A percentile compares a stretch with the other conserved stretches of the same genome.
Evolutionary conservation across 2,113 vertebrate species (phyloP).

Genomic region (Lepisosteus oculatus): DNA sequence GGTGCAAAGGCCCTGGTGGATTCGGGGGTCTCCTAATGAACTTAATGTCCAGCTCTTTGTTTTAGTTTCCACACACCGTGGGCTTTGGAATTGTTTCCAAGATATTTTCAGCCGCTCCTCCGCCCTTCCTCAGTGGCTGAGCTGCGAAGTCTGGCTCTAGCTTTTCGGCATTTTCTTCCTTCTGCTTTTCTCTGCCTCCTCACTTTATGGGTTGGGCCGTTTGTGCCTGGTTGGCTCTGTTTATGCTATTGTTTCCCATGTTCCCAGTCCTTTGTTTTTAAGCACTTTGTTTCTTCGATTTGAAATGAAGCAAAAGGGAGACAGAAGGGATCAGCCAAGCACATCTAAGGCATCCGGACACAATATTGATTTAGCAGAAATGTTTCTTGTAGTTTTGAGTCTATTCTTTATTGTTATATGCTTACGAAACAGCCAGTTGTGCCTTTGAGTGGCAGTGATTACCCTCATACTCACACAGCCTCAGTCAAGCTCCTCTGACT

Average conservation of each 20-base stretch:
- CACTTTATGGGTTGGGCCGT: too few relatives aligned
- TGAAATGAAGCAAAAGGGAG: background rate
- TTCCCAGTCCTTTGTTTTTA: constrained; percentile 8
- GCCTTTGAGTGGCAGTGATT: too few relatives aligned
- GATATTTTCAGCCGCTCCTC: constrained; percentile 14
- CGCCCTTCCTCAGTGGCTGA: constrained; percentile 12
- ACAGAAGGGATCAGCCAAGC: too few relatives aligned
- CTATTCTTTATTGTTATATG: too few relatives aligned
- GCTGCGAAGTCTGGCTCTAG: background rate
- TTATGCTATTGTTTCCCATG: constrained; percentile 1
- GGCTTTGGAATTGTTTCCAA: constrained; percentile 21
- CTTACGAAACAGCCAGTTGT: too few relatives aligned
- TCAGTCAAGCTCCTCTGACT: too few relatives aligned
- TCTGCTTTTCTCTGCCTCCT: background rate
- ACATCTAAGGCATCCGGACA: too few relatives aligned
- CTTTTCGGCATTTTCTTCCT: background rate
- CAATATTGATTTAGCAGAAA: too few relatives aligned
- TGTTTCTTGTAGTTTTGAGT: too few relatives aligned
- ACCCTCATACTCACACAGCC: too few relatives aligned
- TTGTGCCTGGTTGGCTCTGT: background rate
- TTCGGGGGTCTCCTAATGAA: background rate
- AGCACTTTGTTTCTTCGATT: constrained; percentile 8
- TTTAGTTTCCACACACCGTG: background rate
- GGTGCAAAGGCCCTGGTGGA: background rate
- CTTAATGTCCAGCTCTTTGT: constrained; percentile 7